These are phyloP conservation scores for Leucophenga varia DNA, from an alignment of 1,140 invertebrate species.

Conservation along the genomic window DNA sequence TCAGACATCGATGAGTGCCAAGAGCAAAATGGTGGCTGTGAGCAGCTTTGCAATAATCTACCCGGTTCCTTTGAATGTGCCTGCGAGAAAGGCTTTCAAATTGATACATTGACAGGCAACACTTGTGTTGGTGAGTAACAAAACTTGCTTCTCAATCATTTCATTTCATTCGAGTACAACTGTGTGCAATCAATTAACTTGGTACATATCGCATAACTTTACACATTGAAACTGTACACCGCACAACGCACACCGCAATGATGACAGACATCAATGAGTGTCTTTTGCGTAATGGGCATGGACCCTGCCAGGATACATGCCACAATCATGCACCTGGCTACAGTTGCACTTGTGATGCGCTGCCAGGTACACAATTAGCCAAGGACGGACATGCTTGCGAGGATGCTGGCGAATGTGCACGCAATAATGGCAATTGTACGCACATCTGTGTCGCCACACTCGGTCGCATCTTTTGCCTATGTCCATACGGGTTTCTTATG, in stretches of 20 bases:
- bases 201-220: no score
- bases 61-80: conserved; percentile 71
- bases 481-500: conserved; percentile 60
- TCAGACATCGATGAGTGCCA: conserved; percentile 78
- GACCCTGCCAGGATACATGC: conserved; percentile 69
- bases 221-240: neutral
- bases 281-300: conserved; percentile 64
- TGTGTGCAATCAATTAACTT: no score
- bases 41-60: conserved; percentile 67
- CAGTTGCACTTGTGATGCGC: conserved; percentile 63
- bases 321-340: conserved; percentile 65
- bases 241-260: neutral
- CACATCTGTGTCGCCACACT: conserved; percentile 65
- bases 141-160: neutral
- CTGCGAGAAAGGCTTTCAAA: conserved; percentile 63
- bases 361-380: conserved; percentile 63
- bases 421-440: conserved; percentile 62
- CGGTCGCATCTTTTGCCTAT: conserved; percentile 63
- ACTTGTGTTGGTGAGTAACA: conserved; percentile 51
- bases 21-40: conserved; percentile 66
- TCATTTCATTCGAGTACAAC: neutral
- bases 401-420: conserved; percentile 65
- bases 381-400: conserved; percentile 61
- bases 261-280: conserved; percentile 70
- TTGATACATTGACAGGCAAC: conserved; percentile 22